Percentiles rank a stretch among this genome's conserved stretches.
Conservation (phyloP, 2,113 vertebrate genomes). For the Zapornia atra region DNA sequence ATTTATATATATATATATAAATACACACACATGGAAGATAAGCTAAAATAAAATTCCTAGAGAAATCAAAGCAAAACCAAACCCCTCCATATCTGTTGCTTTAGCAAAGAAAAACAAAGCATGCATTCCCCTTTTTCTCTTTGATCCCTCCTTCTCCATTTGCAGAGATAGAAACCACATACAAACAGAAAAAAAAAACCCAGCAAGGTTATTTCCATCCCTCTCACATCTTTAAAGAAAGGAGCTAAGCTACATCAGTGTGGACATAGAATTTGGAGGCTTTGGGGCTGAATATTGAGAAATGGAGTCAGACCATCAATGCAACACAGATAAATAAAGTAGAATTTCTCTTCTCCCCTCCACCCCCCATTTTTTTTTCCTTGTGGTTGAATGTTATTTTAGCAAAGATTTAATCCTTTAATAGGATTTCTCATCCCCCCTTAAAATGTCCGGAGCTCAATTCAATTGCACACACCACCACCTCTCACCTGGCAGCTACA, state of each 20-base stretch:
- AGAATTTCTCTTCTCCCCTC: neutral
- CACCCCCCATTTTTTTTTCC: neutral
- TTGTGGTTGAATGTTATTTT: neutral
- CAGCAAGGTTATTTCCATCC: neutral
- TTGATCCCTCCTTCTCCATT: slow-evolving; percentile 38
- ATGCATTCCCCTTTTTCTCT: slow-evolving; percentile 20
- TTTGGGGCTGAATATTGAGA: neutral
- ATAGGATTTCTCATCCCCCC: slow-evolving; percentile 1
- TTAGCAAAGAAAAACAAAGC: slow-evolving; percentile 39
- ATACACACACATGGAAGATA: neutral
- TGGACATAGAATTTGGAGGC: neutral
- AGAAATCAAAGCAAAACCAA: slow-evolving; percentile 52
- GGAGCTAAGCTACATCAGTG: neutral
- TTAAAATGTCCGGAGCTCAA: neutral
- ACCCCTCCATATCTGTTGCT: neutral
- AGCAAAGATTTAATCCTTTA: slow-evolving; percentile 42
- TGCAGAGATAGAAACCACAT: slow-evolving; percentile 25
- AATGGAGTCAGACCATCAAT: slow-evolving; percentile 22
- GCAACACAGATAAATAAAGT: neutral
- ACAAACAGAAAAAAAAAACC: neutral
- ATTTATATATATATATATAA: neutral
- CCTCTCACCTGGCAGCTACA: slow-evolving; percentile 61
- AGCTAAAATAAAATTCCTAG: neutral
- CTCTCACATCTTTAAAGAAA: neutral
- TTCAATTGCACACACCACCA: neutral